phyloP scores from a whole-genome alignment of 2,113 vertebrate genomes.

The Caranx melampygus region DNA sequence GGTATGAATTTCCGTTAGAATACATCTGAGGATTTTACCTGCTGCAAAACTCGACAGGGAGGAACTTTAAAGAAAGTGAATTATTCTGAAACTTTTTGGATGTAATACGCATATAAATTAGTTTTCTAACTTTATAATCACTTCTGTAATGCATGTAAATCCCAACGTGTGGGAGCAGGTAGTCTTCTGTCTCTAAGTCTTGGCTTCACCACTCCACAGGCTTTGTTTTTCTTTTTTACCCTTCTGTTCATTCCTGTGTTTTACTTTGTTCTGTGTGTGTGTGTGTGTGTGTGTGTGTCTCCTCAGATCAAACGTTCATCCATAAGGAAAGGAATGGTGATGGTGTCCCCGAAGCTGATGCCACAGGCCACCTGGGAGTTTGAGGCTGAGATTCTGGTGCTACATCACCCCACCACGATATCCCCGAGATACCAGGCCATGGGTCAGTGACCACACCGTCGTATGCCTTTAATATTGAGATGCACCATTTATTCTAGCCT shows the following conservation, averaged over 20 bases:
- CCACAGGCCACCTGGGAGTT: constrained; percentile 98
- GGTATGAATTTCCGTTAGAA: constrained; percentile 70
- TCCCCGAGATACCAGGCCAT: constrained; percentile 96
- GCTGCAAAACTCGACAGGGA: neutral
- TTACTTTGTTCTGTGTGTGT: neutral
- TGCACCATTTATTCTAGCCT: neutral
- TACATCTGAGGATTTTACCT: neutral
- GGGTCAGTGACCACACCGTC: constrained; percentile 81
- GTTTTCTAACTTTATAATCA: constrained; percentile 28
- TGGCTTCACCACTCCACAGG: neutral
- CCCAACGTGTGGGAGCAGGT: constrained; percentile 7
- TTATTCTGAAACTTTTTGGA: constrained; percentile 22
- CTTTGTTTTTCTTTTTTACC: neutral
- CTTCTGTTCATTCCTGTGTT: neutral
- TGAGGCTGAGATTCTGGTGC: constrained; percentile 94
- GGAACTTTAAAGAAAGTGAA: neutral
- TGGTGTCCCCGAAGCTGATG: constrained; percentile 93
- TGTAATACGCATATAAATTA: constrained; percentile 16
- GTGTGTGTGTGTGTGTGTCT: no score
- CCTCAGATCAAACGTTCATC: constrained; percentile 94
- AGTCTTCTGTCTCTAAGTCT: constrained; percentile 9
- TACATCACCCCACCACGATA: constrained; percentile 96
- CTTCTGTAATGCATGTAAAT: constrained; percentile 47
- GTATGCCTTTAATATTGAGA: neutral
- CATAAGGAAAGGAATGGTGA: constrained; percentile 97